These are phyloP conservation scores for Melanotus villosus DNA, from an alignment of 2,888 invertebrate species.

Conservation along the genomic window DNA sequence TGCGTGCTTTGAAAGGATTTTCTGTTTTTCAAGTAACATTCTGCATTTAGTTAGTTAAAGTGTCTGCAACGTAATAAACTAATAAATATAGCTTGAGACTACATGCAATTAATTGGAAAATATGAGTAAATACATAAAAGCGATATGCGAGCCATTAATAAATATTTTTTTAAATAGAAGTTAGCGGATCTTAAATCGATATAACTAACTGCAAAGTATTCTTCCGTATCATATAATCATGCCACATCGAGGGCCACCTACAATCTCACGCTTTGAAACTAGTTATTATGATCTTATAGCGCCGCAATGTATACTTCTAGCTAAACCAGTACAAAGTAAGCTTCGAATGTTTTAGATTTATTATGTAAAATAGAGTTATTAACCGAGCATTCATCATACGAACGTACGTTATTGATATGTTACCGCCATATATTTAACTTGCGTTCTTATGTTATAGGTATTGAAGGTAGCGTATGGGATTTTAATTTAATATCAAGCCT, in stretches of 20 bases:
- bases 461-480: conserved; percentile 7
- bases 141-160: conserved; percentile 14
- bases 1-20: no score
- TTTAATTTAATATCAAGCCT: conserved; percentile 5
- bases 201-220: conserved; percentile 28
- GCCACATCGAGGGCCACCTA: conserved; percentile 58
- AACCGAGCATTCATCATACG: conserved; percentile 58
- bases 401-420: conserved; percentile 61
- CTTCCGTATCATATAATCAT: conserved; percentile 40
- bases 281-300: conserved; percentile 54
- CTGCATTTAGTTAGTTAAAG: no score
- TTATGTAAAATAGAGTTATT: conserved; percentile 61
- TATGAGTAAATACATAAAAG: no score
- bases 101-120: not conserved
- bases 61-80: no score
- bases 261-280: conserved; percentile 62
- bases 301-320: conserved; percentile 22
- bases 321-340: conserved; percentile 23
- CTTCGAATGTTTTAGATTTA: conserved; percentile 34
- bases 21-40: no score
- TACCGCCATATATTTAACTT: conserved; percentile 55
- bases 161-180: conserved; percentile 4
- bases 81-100: not conserved
- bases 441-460: conserved; percentile 39
- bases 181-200: conserved; percentile 24